Conservation (phyloP, 2,113 vertebrate species). For the Triplophysa siluroides region DNA sequence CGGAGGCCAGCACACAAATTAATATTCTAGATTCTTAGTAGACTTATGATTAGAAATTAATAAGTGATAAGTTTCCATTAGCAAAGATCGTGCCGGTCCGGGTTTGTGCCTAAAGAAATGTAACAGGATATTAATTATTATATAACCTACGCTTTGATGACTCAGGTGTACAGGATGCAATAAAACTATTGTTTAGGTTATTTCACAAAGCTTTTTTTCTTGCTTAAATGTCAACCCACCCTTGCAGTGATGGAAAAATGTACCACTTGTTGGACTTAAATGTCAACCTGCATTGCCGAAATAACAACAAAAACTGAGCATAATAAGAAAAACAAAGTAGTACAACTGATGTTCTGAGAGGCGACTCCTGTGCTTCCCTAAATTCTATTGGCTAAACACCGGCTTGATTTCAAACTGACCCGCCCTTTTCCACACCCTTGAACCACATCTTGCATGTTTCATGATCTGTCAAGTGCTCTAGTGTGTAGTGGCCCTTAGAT, state of each 20-base stretch:
- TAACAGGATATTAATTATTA: neutral
- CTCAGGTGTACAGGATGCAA: neutral
- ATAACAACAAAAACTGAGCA: neutral
- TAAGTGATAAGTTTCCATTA: neutral
- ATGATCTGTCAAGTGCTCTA: too few relatives aligned
- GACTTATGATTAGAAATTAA: slow-evolving; percentile 12
- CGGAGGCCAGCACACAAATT: neutral
- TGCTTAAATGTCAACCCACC: neutral
- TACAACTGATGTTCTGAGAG: too few relatives aligned
- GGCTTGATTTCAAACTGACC: too few relatives aligned
- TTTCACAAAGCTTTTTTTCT: neutral
- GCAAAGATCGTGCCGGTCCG: neutral
- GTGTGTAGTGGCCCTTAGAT: too few relatives aligned
- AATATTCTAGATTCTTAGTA: neutral
- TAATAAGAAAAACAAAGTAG: neutral
- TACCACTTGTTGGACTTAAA: neutral
- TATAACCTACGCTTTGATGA: neutral
- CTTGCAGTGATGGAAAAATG: neutral
- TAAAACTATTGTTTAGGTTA: neutral
- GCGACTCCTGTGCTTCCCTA: too few relatives aligned
- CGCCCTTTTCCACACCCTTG: too few relatives aligned
- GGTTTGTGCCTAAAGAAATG: neutral
- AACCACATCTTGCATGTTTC: too few relatives aligned
- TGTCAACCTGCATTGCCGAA: neutral
- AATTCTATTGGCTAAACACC: too few relatives aligned